These are phyloP conservation scores for Epirrhoe alternata DNA, from an alignment of 2,888 invertebrate species.

Conservation along the genomic window DNA sequence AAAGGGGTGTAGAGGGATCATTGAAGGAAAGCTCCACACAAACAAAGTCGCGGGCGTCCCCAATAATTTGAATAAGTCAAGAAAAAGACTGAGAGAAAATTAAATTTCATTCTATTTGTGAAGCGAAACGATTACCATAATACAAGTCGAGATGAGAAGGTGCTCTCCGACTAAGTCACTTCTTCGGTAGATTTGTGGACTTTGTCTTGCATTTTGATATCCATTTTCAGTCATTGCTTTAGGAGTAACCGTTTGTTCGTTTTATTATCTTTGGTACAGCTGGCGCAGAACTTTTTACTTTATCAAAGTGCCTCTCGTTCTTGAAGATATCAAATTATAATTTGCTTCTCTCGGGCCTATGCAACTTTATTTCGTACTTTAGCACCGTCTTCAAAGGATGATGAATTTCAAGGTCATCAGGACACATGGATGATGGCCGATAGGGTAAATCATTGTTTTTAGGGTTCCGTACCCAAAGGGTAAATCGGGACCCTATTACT, in stretches of 20 bases:
- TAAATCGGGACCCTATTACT: too few relatives aligned
- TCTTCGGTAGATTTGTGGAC: constrained; percentile 28
- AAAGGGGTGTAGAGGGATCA: background rate
- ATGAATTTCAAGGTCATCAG: too few relatives aligned
- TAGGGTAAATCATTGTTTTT: too few relatives aligned
- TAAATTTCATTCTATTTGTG: constrained; percentile 75
- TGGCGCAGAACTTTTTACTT: background rate
- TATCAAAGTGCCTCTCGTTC: background rate
- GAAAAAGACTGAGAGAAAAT: constrained; percentile 73
- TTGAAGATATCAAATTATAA: background rate
- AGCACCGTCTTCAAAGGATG: too few relatives aligned
- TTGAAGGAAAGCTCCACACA: background rate
- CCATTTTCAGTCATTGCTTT: constrained; percentile 19
- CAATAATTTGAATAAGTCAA: constrained; percentile 65
- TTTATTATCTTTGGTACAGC: background rate
- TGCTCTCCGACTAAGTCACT: constrained; percentile 35
- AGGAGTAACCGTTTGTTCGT: background rate
- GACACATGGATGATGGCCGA: too few relatives aligned
- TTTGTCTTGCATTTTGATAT: constrained; percentile 28
- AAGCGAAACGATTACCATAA: constrained; percentile 75
- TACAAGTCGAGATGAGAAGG: constrained; percentile 72
- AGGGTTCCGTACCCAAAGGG: too few relatives aligned
- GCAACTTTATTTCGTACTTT: background rate
- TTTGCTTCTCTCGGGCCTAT: background rate
- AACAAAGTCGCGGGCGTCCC: background rate